Evolutionary conservation across 2,888 invertebrate species (phyloP).

Genomic region (Acanthoscelides obtectus): DNA sequence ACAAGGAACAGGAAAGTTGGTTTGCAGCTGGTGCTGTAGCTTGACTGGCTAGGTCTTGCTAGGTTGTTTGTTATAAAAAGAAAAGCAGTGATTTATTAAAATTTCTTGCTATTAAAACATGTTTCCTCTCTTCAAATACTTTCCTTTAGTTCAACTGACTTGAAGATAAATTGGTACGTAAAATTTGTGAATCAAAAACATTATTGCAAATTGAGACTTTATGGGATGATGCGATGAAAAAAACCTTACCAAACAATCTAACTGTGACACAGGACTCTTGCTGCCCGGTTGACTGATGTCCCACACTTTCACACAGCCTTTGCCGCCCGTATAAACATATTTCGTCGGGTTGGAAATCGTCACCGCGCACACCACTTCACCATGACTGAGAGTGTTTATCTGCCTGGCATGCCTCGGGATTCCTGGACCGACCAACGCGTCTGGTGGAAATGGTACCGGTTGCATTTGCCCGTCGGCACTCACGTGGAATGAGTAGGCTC

Average conservation of each 20-base stretch:
- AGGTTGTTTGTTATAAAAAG: too few relatives aligned
- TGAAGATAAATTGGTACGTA: too few relatives aligned
- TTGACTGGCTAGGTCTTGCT: too few relatives aligned
- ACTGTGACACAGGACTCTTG: slow-evolving; percentile 74
- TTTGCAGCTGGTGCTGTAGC: too few relatives aligned
- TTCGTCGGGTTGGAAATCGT: slow-evolving; percentile 84
- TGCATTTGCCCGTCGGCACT: slow-evolving; percentile 82
- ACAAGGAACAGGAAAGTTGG: too few relatives aligned
- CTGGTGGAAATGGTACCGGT: slow-evolving; percentile 92
- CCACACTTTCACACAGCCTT: slow-evolving; percentile 90
- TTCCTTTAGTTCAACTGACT: too few relatives aligned
- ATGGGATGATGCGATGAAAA: too few relatives aligned
- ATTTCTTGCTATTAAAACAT: too few relatives aligned
- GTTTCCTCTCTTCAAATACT: too few relatives aligned
- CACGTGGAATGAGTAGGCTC: slow-evolving; percentile 92
- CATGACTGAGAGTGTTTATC: slow-evolving; percentile 87
- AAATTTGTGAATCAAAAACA: too few relatives aligned
- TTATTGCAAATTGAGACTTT: too few relatives aligned
- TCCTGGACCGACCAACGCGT: slow-evolving; percentile 88
- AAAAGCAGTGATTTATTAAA: too few relatives aligned
- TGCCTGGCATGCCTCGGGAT: slow-evolving; percentile 88
- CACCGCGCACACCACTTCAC: slow-evolving; percentile 96
- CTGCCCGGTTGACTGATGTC: slow-evolving; percentile 71
- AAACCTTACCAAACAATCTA: slow-evolving; percentile 72
- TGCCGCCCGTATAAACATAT: slow-evolving; percentile 97